A percentile compares a stretch with the other conserved stretches of the same genome.
Evolutionary conservation across 2,797 vertebrate genomes (phyloP).

Genomic region (Macropus fuliginosus): DNA sequence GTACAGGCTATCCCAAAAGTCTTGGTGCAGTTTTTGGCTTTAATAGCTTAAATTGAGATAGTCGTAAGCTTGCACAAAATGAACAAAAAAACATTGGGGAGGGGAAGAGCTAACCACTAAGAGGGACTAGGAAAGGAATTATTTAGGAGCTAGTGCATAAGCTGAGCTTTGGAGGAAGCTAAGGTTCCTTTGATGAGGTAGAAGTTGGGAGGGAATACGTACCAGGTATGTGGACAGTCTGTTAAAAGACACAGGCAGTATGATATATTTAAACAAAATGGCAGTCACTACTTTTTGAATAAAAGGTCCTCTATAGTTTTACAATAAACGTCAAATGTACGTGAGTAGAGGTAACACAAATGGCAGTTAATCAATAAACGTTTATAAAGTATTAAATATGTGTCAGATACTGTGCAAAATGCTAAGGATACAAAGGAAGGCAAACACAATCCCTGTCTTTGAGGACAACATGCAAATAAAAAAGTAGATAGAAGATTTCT

Average conservation of each 20-base stretch:
- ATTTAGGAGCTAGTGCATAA: background rate
- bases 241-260: background rate
- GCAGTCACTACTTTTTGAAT: background rate
- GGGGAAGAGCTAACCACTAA: background rate
- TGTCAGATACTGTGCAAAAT: no score
- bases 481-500: no score
- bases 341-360: background rate
- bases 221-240: background rate
- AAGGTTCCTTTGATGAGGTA: background rate
- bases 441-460: no score
- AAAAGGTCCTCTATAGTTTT: constrained; percentile 10
- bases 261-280: constrained; percentile 1
- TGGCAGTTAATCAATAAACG: background rate
- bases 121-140: background rate
- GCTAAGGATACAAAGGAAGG: no score
- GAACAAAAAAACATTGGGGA: background rate
- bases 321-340: background rate
- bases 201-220: background rate
- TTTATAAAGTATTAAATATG: background rate
- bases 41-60: background rate
- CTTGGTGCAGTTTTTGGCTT: background rate
- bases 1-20: background rate
- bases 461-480: no score
- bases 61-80: background rate
- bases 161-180: background rate